A percentile compares a stretch with the other conserved stretches of the same genome.
phyloP scores from a whole-genome alignment of 2,113 vertebrate species.

The Microcebus griseorufus region DNA sequence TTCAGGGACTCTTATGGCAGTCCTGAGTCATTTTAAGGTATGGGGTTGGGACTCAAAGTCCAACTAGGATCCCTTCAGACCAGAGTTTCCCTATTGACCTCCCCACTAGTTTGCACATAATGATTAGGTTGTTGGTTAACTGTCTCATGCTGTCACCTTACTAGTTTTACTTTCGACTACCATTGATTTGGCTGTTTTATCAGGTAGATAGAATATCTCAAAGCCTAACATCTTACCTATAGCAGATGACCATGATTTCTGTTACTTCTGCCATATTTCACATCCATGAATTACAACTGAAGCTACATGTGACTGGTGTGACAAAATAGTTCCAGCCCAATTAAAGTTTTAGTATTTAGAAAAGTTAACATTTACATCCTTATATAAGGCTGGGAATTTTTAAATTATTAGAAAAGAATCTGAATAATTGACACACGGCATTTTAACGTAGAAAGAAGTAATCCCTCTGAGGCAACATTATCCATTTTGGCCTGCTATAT shows the following conservation, averaged over 20 bases:
- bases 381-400: background rate
- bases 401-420: background rate
- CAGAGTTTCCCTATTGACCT: background rate
- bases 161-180: background rate
- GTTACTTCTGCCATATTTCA: background rate
- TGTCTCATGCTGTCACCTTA: background rate
- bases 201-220: background rate
- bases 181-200: background rate
- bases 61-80: background rate
- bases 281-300: background rate
- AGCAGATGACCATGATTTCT: background rate
- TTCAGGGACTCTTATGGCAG: background rate
- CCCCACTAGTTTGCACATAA: too few relatives aligned
- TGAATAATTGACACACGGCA: background rate
- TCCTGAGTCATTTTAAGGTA: background rate
- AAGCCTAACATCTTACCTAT: background rate
- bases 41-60: background rate
- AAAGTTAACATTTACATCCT: background rate
- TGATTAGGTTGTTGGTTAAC: background rate
- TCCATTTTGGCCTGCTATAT: background rate
- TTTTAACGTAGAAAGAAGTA: conserved; percentile 4
- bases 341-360: background rate
- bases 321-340: background rate
- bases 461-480: background rate
- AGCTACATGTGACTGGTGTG: background rate